Evolutionary conservation across 2,888 invertebrate genomes (phyloP).

Genomic region (Latheticus oryzae): DNA sequence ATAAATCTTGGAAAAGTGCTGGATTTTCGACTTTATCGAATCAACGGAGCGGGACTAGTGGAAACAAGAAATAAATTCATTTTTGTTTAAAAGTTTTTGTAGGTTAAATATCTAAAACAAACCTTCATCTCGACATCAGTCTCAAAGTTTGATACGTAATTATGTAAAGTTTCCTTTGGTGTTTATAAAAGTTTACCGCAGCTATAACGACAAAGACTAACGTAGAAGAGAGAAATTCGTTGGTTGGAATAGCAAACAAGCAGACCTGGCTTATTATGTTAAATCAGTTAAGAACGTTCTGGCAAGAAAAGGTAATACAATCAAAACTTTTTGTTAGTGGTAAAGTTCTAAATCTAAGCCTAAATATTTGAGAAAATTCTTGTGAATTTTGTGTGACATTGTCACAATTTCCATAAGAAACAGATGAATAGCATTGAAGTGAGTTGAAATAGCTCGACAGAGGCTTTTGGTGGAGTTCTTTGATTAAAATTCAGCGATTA

Average conservation of each 20-base stretch:
- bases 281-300: conserved; percentile 20
- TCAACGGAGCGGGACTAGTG: conserved; percentile 1
- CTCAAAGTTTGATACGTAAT: conserved; percentile 23
- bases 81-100: too few relatives aligned
- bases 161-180: conserved; percentile 14
- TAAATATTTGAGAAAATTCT: conserved; percentile 26
- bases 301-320: conserved; percentile 26
- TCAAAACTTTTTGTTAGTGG: conserved; percentile 23
- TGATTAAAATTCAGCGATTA: conserved; percentile 29
- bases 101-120: too few relatives aligned
- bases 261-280: conserved; percentile 22
- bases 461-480: conserved; percentile 10
- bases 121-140: conserved; percentile 1
- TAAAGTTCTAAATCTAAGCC: conserved; percentile 11
- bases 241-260: conserved; percentile 24
- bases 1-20: conserved; percentile 20
- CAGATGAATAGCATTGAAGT: conserved; percentile 13
- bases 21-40: conserved; percentile 10
- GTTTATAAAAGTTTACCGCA: conserved; percentile 19
- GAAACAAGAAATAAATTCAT: not conserved
- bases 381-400: conserved; percentile 9
- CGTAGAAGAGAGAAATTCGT: conserved; percentile 20
- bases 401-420: conserved; percentile 11
- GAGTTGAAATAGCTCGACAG: conserved; percentile 13
- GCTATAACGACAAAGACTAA: conserved; percentile 11